phyloP scores from a whole-genome alignment of 2,888 invertebrate genomes.

The Patella pellucida region DNA sequence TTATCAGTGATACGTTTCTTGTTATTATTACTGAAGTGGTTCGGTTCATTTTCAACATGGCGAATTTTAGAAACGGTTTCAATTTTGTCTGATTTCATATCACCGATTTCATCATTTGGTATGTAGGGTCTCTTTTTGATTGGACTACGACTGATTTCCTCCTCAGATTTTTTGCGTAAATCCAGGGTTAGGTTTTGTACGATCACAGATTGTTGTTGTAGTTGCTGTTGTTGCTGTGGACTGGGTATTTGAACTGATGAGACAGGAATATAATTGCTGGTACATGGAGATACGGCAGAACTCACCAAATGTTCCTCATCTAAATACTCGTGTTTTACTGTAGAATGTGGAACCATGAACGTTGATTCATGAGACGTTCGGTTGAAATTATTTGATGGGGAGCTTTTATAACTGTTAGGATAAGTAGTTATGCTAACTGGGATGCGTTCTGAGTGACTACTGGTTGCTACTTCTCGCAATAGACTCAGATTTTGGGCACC shows the following conservation, averaged over 20 bases:
- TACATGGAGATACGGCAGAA: constrained; percentile 3
- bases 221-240: constrained; percentile 21
- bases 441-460: background rate
- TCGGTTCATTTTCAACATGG: constrained; percentile 14
- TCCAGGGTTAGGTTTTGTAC: constrained; percentile 59
- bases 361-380: background rate
- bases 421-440: background rate
- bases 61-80: constrained; percentile 21
- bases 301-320: background rate
- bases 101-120: constrained; percentile 37
- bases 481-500: background rate
- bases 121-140: constrained; percentile 68
- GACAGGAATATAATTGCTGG: background rate
- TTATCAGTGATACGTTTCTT: constrained; percentile 5
- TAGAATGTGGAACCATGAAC: constrained; percentile 12
- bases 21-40: background rate
- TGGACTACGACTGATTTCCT: constrained; percentile 63
- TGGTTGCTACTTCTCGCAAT: background rate
- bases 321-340: background rate
- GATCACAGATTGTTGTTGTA: constrained; percentile 52
- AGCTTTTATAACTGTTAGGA: background rate
- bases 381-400: background rate
- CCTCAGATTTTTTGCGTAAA: constrained; percentile 57
- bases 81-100: constrained; percentile 17
- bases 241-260: constrained; percentile 15